Evolutionary conservation across 1,140 invertebrate genomes (phyloP).

Genomic region (Temnothorax nylanderi): DNA sequence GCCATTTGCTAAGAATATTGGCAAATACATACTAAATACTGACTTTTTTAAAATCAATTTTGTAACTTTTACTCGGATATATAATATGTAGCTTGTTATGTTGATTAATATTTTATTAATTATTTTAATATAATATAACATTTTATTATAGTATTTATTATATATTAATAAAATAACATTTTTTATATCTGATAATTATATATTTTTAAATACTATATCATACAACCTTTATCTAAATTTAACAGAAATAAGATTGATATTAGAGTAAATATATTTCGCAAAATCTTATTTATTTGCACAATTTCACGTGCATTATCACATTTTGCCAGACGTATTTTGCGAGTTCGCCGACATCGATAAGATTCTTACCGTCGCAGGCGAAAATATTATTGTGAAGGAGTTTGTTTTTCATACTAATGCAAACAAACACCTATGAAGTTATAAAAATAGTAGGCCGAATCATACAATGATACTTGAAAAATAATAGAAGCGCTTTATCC

Average conservation of each 20-base stretch:
- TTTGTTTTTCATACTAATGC: background rate
- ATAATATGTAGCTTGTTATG: too few relatives aligned
- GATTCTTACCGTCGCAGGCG: background rate
- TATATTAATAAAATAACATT: background rate
- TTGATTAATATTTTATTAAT: constrained; percentile 1
- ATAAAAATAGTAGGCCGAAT: background rate
- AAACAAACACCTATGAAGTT: background rate
- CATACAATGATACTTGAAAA: background rate
- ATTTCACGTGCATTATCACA: background rate
- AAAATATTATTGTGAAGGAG: constrained; percentile 29
- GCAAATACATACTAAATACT: background rate
- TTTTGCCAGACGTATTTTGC: constrained; percentile 1
- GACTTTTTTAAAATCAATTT: background rate
- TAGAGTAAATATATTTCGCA: background rate
- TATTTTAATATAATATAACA: background rate
- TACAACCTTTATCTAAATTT: background rate
- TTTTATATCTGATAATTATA: background rate
- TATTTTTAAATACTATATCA: background rate
- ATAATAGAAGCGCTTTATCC: background rate
- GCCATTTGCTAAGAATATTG: background rate
- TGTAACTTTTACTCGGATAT: background rate
- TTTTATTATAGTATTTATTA: background rate
- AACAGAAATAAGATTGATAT: background rate
- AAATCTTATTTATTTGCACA: background rate
- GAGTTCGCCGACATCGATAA: constrained; percentile 35